These are phyloP conservation scores for Nephrotoma appendiculata DNA, from an alignment of 2,888 invertebrate species.

Conservation along the genomic window DNA sequence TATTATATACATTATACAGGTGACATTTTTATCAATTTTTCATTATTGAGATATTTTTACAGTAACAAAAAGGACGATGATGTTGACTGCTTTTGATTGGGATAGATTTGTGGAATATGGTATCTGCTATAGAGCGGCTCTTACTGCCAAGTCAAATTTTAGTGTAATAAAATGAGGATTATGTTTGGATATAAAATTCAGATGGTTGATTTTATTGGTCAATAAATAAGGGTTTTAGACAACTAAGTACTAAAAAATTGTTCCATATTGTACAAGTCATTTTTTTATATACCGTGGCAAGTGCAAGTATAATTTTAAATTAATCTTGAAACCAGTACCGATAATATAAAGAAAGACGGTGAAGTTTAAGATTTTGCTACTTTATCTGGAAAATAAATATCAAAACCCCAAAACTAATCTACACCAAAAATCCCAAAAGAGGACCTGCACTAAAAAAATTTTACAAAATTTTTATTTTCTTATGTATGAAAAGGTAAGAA, in stretches of 20 bases:
- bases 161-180: background rate
- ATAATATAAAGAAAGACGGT: no score
- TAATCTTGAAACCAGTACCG: no score
- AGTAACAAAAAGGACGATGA: background rate
- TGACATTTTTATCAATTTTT: background rate
- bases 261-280: background rate
- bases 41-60: background rate
- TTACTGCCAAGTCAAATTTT: background rate
- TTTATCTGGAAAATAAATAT: background rate
- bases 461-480: no score
- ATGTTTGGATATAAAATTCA: background rate
- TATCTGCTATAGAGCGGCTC: background rate
- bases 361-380: no score
- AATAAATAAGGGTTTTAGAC: background rate
- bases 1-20: background rate
- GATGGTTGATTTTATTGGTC: background rate
- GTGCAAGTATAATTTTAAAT: no score
- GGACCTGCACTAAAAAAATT: no score
- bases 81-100: background rate
- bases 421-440: background rate
- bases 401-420: background rate
- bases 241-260: background rate
- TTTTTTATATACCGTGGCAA: background rate
- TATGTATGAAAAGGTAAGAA: no score
- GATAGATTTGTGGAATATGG: background rate